Evolutionary conservation across 2,797 vertebrate genomes (phyloP).

Genomic region (Gymnothorax javanicus): DNA sequence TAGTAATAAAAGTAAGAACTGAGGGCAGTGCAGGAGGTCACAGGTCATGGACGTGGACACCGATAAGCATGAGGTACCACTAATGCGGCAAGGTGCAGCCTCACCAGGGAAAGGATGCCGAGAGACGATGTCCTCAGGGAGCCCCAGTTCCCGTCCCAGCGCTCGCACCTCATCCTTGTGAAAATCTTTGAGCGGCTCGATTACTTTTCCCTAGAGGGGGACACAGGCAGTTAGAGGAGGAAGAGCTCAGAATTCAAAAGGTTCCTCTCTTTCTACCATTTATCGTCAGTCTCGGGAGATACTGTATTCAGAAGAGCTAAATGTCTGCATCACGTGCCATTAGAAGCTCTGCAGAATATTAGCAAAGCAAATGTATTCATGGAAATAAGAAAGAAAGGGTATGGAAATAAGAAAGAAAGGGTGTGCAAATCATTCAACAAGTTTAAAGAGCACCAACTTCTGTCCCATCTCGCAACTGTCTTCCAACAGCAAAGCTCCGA

Average conservation of each 20-base stretch:
- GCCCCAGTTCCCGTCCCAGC: constrained; percentile 90
- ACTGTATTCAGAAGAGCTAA: not conserved
- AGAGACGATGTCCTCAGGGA: constrained; percentile 93
- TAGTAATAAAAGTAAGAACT: not conserved
- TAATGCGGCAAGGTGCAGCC: constrained; percentile 9
- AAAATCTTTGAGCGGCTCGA: constrained; percentile 97
- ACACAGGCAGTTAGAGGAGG: constrained; percentile 26
- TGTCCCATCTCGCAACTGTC: not conserved
- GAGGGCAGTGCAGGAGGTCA: not conserved
- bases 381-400: not conserved
- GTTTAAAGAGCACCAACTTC: not conserved
- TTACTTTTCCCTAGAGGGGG: constrained; percentile 88
- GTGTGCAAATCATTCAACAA: not conserved
- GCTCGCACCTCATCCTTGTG: constrained; percentile 98
- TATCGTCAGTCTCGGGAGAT: constrained; percentile 17
- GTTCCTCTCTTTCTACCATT: not conserved
- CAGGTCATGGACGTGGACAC: not conserved
- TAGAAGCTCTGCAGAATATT: not conserved
- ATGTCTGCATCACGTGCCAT: not conserved
- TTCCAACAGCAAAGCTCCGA: not conserved
- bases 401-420: not conserved
- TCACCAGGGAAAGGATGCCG: constrained; percentile 96
- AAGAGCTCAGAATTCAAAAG: constrained; percentile 30
- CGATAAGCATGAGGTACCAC: not conserved
- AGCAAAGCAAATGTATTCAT: not conserved